phyloP scores from a whole-genome alignment of 2,797 vertebrate genomes.

The Leucoraja ocellata region DNA sequence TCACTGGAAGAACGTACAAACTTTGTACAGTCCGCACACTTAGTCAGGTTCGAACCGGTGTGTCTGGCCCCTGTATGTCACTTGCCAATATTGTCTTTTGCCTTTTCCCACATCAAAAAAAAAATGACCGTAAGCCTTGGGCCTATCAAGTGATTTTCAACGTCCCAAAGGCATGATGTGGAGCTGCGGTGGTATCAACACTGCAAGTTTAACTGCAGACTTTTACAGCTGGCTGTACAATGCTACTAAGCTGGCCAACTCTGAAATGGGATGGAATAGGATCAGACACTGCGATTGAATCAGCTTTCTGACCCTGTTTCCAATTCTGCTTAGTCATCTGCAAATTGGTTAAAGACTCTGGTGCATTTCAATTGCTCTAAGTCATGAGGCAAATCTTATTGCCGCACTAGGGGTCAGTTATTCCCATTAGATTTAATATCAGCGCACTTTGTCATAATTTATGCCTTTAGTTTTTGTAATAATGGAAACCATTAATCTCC shows the following conservation, averaged over 20 bases:
- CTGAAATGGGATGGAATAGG: background rate
- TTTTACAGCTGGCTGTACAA: background rate
- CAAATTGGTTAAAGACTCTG: background rate
- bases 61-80: too few species aligned
- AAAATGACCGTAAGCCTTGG: too few species aligned
- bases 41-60: too few species aligned
- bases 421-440: slow-evolving; percentile 26
- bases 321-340: background rate
- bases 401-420: background rate
- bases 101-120: background rate
- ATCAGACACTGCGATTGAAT: background rate
- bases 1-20: too few species aligned
- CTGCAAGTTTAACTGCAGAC: background rate
- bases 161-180: background rate
- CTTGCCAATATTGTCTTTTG: background rate
- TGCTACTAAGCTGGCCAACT: slow-evolving; percentile 7
- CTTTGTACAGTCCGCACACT: too few species aligned
- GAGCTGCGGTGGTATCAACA: background rate
- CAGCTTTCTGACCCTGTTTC: slow-evolving; percentile 23
- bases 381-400: slow-evolving; percentile 6
- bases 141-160: background rate
- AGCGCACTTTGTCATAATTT: slow-evolving; percentile 3
- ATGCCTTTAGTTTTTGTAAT: slow-evolving; percentile 6
- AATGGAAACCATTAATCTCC: background rate
- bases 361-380: background rate